These are phyloP conservation scores for Lanistes nyassanus DNA, from an alignment of 1,140 invertebrate species.

Conservation along the genomic window DNA sequence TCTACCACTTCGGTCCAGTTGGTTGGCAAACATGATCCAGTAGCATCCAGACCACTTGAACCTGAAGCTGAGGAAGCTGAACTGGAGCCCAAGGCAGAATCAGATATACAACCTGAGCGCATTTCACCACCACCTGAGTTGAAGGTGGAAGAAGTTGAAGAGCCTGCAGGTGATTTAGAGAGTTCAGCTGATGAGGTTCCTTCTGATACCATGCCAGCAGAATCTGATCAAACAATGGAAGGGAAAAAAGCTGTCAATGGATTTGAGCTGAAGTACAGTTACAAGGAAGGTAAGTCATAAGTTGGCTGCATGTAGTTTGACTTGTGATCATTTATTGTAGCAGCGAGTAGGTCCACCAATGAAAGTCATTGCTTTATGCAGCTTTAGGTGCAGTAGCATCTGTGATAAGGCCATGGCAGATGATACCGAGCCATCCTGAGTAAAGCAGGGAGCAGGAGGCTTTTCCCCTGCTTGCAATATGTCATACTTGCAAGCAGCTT, in stretches of 20 bases:
- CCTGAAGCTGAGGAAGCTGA: not conserved
- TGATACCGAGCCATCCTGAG: too few species aligned
- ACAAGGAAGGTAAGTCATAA: conserved; percentile 51
- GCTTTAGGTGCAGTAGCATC: too few species aligned
- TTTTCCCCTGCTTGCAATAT: not conserved
- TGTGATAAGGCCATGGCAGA: too few species aligned
- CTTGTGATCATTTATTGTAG: not conserved
- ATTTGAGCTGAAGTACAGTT: conserved; percentile 46
- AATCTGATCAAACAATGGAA: conserved; percentile 20
- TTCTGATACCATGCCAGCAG: too few species aligned
- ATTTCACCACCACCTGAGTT: not conserved
- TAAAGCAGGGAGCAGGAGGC: not conserved
- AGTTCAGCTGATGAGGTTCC: not conserved
- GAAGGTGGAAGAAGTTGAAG: not conserved
- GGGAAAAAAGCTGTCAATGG: conserved; percentile 20
- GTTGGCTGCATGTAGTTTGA: not conserved
- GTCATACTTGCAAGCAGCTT: not conserved
- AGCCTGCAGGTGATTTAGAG: not conserved
- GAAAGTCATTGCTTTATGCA: not conserved
- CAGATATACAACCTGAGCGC: not conserved
- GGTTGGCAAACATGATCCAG: not conserved
- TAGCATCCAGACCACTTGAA: not conserved
- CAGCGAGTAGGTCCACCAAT: not conserved
- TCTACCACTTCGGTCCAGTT: not conserved
- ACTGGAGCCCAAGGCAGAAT: not conserved